phyloP scores from a whole-genome alignment of 2,113 vertebrate species.

The Ivindomyrus marchei region DNA sequence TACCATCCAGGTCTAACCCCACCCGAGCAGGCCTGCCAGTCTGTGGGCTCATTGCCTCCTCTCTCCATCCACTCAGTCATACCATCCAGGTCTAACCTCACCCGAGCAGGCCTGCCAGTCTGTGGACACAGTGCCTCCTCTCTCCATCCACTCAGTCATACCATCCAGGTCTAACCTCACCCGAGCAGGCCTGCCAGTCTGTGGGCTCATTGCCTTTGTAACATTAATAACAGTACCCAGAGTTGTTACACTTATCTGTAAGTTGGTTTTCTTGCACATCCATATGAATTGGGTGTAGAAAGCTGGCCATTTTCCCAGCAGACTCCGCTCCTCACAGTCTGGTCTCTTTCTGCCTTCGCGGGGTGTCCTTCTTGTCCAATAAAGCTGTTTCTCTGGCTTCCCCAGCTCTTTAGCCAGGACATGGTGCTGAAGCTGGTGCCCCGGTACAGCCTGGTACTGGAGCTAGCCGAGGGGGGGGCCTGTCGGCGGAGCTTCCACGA shows the following conservation, averaged over 20 bases:
- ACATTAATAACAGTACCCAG: background rate
- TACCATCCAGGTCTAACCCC: too few species aligned
- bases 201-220: too few species aligned
- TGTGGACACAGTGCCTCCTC: too few species aligned
- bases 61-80: background rate
- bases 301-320: background rate
- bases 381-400: background rate
- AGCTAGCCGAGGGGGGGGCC: slow-evolving; percentile 78
- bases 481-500: slow-evolving; percentile 87
- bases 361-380: background rate
- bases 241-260: background rate
- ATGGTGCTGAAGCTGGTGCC: slow-evolving; percentile 76
- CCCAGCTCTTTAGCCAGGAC: slow-evolving; percentile 82
- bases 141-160: background rate
- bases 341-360: background rate
- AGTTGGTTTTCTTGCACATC: background rate
- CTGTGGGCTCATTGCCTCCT: too few species aligned
- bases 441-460: slow-evolving; percentile 81
- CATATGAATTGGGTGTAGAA: background rate
- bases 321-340: background rate
- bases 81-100: too few species aligned
- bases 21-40: too few species aligned
- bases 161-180: too few species aligned
- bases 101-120: too few species aligned
- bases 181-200: too few species aligned